phyloP scores from a whole-genome alignment of 2,797 vertebrate genomes.

The Neosilurus mollespiculum region DNA sequence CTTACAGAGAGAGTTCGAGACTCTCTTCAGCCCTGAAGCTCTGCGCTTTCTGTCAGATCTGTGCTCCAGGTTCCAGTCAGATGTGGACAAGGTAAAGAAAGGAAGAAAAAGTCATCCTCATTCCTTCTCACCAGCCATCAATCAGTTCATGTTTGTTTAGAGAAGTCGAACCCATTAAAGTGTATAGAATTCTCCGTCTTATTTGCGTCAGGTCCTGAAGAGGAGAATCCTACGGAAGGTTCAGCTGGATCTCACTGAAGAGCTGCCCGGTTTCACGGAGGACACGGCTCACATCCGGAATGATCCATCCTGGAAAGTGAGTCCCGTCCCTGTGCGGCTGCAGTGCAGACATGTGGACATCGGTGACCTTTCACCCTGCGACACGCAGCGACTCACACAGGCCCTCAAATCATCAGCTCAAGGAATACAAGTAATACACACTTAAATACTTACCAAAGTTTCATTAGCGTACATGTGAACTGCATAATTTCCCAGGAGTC shows the following conservation, averaged over 20 bases:
- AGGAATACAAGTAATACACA: conserved; percentile 63
- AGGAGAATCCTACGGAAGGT: conserved; percentile 70
- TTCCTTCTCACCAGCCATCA: too few relatives aligned
- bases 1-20: conserved; percentile 67
- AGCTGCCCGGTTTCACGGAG: conserved; percentile 70
- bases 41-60: conserved; percentile 74
- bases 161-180: neutral
- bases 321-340: conserved; percentile 69
- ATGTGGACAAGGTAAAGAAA: conserved; percentile 72
- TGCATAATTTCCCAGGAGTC: neutral
- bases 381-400: conserved; percentile 69
- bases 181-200: neutral
- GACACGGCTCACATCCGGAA: conserved; percentile 64
- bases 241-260: conserved; percentile 70
- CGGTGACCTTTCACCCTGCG: conserved; percentile 76
- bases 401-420: conserved; percentile 74
- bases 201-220: conserved; percentile 65
- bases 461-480: neutral
- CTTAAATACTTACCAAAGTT: neutral
- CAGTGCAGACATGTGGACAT: conserved; percentile 77
- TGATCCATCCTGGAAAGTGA: conserved; percentile 73
- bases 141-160: neutral
- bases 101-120: neutral
- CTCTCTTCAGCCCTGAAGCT: conserved; percentile 69
- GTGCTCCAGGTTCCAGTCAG: conserved; percentile 71